Evolutionary conservation across 2,888 invertebrate genomes (phyloP), one percentile per base, ranked within the genome.

Genomic region (Quadroppia sp.): DNA sequence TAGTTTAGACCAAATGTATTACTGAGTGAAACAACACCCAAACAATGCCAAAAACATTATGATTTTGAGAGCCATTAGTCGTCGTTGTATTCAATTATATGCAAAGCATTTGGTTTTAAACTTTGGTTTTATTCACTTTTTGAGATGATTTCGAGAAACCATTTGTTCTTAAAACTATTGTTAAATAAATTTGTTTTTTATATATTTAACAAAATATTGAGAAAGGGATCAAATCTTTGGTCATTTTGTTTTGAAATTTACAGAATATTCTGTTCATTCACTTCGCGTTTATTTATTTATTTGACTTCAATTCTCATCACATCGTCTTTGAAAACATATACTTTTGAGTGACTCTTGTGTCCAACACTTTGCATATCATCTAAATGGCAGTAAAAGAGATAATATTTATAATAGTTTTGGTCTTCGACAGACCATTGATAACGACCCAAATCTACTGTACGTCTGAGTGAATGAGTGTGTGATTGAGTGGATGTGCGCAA

Each of bases 351-450:
- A 64, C 36, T 36, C 36, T 64, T 64, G 36, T 36, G 20, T 9
- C 13, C 7, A 53, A 64, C 61, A 64, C 61, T 64, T 64, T 69
- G 69, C 69, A 69, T 69, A 69, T 69, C 40, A 69, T 69, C 69
- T 69, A 69, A 69, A 69, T 69, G 69, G 69, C 69, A 69, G 69
- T 69, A 69, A 56, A 15, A 56, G 36, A 69, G 69, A 64, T 36
- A 28, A 30, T 23, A 13, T 53, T 20, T 56, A 20, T 28, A 30
- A 56, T 30, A 30, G 11, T 28, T 56, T 56, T 56, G 56, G 56
- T 56, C 56, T 13, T 30, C 28, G 56, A 56, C 56, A 28, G 17
- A 56, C 30, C 56, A 56, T 28, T 56, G 56, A 56, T 56, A 56
- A 28, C 56, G n/a, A n/a, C 20, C 20, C 48, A 20, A 48, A 48